Base-by-base conservation (phyloP, 1,140 invertebrate species). In the Oppia nitens region DNA sequence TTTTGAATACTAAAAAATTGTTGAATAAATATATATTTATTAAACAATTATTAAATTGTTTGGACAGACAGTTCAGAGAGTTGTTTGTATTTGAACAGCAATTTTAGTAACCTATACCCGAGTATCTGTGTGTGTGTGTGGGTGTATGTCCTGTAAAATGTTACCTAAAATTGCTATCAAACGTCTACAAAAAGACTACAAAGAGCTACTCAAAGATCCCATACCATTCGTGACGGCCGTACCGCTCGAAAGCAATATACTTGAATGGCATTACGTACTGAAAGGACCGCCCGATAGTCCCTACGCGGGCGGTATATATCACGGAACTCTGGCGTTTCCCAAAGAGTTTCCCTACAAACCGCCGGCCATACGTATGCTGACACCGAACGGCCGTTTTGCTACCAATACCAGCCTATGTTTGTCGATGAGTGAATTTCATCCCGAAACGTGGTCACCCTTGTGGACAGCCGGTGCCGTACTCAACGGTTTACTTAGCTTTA, bases 351-450 rank as follows among this genome's bases (percentile, higher is more conserved):
- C 95, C 3, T 98, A 98, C 69, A 94, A 93, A 72, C 93, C 95
- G 40, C 95, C 95, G n/a, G 87, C 89, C 63, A 95, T 98, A 68
- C 96, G 90, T 68, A 98, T 98, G 90, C 83, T 91, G 20, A 98
- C 95, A 12, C 95, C 95, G 12, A 97, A 90, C 73, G 95, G 95
- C 58, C 77, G 82, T 66, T 90, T 87, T 68, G 91, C 83, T 72
- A 83, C 83, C 1, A 92, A 94, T 66, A 90, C 84, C 12, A 77
- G 90, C 68, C 75, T 99, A 26, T 98, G 95, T 74, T 77, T 98
- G 57, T 96, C 91, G 60, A 96, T 96, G 64, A 89, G 85, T 63
- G 95, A 98, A 73, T 98, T 91, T 70, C 95, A 99, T 74, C 95
- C 94, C 0, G 92, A 80, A 66, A 92, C 89, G 1, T 97, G 93